Base-by-base conservation (phyloP, 2,113 vertebrate species). In the Neodontobutis hainanensis region DNA sequence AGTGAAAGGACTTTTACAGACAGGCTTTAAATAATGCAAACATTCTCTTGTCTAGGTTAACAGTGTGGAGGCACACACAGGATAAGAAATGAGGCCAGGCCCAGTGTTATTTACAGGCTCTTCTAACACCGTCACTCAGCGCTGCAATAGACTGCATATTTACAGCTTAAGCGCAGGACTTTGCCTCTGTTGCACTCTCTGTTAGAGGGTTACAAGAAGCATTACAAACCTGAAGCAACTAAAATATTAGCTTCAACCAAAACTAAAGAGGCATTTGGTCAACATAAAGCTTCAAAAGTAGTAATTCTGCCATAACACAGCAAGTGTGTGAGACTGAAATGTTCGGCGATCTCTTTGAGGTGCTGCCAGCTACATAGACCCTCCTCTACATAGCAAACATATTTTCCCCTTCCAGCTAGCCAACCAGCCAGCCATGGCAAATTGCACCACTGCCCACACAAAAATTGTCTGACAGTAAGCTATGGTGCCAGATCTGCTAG, bases 311-410 rank as follows among this genome's bases (percentile, higher is more conserved):
- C 35, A 55, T n/a, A 5, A 40, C 38, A 40, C 8, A 40, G 34
- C 12, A 36, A 55, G 52, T 38, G 12, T 14, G 6, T n/a, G 34
- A 36, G 14, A 55, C 51, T 36, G 4, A 51, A 67, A 56, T 65
- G 35, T 46, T 66, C 57, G 72, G 52, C 45, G 66, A 7, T 15
- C 51, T 55, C 50, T 65, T 52, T 63, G 40, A 46, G 52, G 45
- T 47, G 61, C 51, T 77, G 64, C 60, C 48, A 61, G 5, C 65
- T 11, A 73, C 0, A 16, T 49, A 42, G 69, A 83, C 65, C 73
- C 75, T 75, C 61, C 77, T 80, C 75, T 53, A 62, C 81, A 88
- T 89, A 82, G 61, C 84, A 77, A 50, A 82, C 86, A 89, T 87
- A 85, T 53, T 74, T 79, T 68, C 59, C 47, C 36, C 67, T 48